Evolutionary conservation across 2,888 invertebrate genomes (phyloP).

Genomic region (Eupithecia insigniata): DNA sequence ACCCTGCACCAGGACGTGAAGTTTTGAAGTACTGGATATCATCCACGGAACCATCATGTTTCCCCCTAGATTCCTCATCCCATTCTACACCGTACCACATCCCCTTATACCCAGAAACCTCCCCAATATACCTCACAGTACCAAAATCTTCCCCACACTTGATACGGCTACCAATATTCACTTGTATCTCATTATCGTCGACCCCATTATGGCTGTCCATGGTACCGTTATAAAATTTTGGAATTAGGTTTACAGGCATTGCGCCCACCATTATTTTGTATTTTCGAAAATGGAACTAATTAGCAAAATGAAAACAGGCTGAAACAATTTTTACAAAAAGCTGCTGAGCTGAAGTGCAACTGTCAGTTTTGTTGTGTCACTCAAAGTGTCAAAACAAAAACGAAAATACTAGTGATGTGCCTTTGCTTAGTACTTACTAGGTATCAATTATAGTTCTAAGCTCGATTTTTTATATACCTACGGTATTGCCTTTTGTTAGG

Average conservation of each 20-base stretch:
- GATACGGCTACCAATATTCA: constrained; percentile 77
- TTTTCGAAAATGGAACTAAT: constrained; percentile 79
- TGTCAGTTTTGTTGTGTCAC: constrained; percentile 48
- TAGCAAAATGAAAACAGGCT: constrained; percentile 63
- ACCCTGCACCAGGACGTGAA: constrained; percentile 91
- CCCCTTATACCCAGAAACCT: constrained; percentile 87
- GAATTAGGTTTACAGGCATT: constrained; percentile 82
- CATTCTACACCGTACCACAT: constrained; percentile 98
- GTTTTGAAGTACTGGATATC: constrained; percentile 92
- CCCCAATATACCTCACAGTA: constrained; percentile 90
- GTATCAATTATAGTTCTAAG: not conserved
- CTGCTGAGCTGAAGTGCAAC: constrained; percentile 34
- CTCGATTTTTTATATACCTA: not conserved
- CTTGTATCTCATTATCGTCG: constrained; percentile 74
- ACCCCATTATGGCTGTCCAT: constrained; percentile 81
- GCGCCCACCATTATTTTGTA: constrained; percentile 81
- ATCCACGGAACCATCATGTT: constrained; percentile 95
- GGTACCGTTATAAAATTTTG: constrained; percentile 81
- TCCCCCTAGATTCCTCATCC: constrained; percentile 95
- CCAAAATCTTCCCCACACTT: constrained; percentile 76
- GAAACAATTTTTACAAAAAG: constrained; percentile 32
- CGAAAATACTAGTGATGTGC: constrained; percentile 25
- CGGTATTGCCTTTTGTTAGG: too few species aligned
- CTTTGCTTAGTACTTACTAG: not conserved
- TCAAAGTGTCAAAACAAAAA: constrained; percentile 47